Evolutionary conservation across 2,113 vertebrate species (phyloP).

Genomic region (Aythya baeri): DNA sequence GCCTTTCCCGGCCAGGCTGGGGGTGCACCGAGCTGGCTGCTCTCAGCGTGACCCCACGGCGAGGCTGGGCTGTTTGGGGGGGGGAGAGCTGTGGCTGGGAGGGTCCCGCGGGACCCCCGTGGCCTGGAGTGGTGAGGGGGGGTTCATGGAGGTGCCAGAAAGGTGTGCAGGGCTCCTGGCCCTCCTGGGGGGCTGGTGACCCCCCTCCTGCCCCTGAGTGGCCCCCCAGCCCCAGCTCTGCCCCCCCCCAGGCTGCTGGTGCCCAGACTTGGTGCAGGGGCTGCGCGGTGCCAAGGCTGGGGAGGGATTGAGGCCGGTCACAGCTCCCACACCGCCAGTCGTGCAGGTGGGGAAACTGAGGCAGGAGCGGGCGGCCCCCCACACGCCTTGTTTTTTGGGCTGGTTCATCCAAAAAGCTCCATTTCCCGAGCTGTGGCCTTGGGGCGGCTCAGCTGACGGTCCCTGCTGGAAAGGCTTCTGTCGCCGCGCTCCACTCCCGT

Average conservation of each 20-base stretch:
- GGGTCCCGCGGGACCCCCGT: not conserved
- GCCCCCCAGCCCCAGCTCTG: not conserved
- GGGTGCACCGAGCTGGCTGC: not conserved
- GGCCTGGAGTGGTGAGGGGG: too few species aligned
- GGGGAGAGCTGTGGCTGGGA: not conserved
- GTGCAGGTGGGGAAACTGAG: not conserved
- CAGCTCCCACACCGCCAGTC: accelerated
- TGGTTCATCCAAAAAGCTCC: not conserved
- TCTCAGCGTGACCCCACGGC: not conserved
- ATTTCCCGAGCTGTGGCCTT: accelerated
- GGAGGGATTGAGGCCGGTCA: not conserved
- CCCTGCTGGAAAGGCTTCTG: not conserved
- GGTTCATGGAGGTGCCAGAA: accelerated
- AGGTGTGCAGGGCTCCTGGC: not conserved
- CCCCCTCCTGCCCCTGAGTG: too few species aligned
- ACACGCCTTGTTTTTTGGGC: accelerated
- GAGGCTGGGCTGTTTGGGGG: accelerated
- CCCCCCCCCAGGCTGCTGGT: too few species aligned
- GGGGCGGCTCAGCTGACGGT: not conserved
- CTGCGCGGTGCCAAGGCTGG: too few species aligned
- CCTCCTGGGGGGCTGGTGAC: not conserved
- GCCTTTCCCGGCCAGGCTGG: not conserved
- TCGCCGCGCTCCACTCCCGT: not conserved
- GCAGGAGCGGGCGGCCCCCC: not conserved
- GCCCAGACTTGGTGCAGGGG: too few species aligned